These are phyloP conservation scores for Stictocephala bisonia DNA, from an alignment of 2,888 invertebrate genomes.

Conservation along the genomic window DNA sequence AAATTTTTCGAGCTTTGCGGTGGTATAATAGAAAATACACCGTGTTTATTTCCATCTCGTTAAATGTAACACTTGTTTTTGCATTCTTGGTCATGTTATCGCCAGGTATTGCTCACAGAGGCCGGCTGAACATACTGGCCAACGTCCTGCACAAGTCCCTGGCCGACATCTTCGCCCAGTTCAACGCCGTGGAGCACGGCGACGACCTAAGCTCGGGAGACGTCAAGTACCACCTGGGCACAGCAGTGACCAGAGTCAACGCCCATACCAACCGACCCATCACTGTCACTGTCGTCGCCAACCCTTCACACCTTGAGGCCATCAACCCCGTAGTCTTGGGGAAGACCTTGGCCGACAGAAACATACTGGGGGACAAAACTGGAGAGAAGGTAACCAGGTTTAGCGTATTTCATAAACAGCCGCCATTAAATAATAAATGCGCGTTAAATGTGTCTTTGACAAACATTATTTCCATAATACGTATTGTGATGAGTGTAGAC, in stretches of 20 bases:
- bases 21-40: too few relatives aligned
- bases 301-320: constrained; percentile 95
- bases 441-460: too few relatives aligned
- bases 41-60: too few relatives aligned
- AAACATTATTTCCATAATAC: too few relatives aligned
- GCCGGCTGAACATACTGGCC: constrained; percentile 76
- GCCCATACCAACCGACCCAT: constrained; percentile 82
- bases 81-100: too few relatives aligned
- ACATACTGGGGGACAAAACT: constrained; percentile 80
- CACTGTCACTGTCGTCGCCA: constrained; percentile 89
- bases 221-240: constrained; percentile 93
- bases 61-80: too few relatives aligned
- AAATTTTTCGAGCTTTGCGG: too few relatives aligned
- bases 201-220: constrained; percentile 88
- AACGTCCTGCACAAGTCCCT: constrained; percentile 93
- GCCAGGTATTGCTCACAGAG: constrained; percentile 47
- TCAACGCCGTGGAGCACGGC: constrained; percentile 83
- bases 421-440: too few relatives aligned
- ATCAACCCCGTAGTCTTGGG: constrained; percentile 90
- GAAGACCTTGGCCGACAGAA: constrained; percentile 88
- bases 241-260: constrained; percentile 84
- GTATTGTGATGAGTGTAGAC: too few relatives aligned
- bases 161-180: constrained; percentile 92
- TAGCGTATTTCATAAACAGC: too few relatives aligned
- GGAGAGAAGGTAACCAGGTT: constrained; percentile 79